A percentile compares a stretch with the other conserved stretches of the same genome.
Conservation (phyloP, 64 coral and sea anemone genomes). For the Astreopora myriophthalma region DNA sequence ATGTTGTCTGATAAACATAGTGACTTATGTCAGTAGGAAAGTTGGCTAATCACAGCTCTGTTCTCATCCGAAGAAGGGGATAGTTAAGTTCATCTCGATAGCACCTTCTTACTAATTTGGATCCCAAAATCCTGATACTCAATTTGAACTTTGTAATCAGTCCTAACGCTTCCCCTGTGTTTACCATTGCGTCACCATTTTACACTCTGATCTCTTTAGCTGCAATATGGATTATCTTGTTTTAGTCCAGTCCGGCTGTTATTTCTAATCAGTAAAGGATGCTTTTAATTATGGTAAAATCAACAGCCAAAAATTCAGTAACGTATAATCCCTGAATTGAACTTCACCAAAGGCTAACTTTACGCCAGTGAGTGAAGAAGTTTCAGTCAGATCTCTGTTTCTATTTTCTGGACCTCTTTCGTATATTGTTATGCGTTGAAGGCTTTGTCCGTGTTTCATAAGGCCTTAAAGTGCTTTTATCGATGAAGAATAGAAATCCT, state of each 20-base stretch:
- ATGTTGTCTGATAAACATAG: not conserved
- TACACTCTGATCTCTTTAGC: no score
- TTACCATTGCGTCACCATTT: no score
- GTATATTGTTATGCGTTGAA: not conserved
- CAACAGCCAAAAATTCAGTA: no score
- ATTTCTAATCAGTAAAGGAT: no score
- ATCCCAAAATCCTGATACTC: no score
- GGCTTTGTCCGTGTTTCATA: not conserved
- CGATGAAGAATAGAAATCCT: not conserved
- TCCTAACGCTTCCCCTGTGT: no score
- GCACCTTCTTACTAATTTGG: not conserved
- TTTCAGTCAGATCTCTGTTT: not conserved
- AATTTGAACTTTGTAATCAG: not conserved
- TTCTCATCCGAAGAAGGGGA: not conserved
- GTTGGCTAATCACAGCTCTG: not conserved
- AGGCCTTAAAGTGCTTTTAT: not conserved
- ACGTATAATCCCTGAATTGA: no score
- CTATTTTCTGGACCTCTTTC: not conserved
- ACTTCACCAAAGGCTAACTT: no score
- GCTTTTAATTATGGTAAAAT: no score
- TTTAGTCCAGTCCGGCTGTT: no score
- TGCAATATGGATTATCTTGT: no score
- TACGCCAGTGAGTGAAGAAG: no score
- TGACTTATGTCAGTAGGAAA: not conserved
- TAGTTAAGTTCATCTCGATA: not conserved